Conservation (phyloP, 2,113 vertebrate species). For the crab-eating macaque (Macaca fascicularis) region T2T-MFA8v1.1 NC_088391.1:57269001-57269500, state of each 20-base stretch:
- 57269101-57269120: not conserved
- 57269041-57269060: not conserved
- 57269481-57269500: not conserved
- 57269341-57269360: not conserved
- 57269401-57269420: no score
- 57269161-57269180: not conserved
- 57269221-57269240: not conserved
- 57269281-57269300: not conserved
- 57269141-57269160: not conserved
- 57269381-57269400: no score
- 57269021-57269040: not conserved
- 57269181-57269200: not conserved
- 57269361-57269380: no score
- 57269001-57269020: not conserved
- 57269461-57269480: not conserved
- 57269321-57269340: not conserved
- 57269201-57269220: not conserved
- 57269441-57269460: no score
- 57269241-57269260: constrained; percentile 18
- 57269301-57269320: constrained; percentile 15
- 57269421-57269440: no score
- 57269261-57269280: not conserved
- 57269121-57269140: not conserved
- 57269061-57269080: constrained; percentile 56
- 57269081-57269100: not conserved